Evolutionary conservation across 92 coral and sea anemone species (phyloP), one percentile per base, ranked within the genome.

Genomic region (Siderastrea siderea): DNA sequence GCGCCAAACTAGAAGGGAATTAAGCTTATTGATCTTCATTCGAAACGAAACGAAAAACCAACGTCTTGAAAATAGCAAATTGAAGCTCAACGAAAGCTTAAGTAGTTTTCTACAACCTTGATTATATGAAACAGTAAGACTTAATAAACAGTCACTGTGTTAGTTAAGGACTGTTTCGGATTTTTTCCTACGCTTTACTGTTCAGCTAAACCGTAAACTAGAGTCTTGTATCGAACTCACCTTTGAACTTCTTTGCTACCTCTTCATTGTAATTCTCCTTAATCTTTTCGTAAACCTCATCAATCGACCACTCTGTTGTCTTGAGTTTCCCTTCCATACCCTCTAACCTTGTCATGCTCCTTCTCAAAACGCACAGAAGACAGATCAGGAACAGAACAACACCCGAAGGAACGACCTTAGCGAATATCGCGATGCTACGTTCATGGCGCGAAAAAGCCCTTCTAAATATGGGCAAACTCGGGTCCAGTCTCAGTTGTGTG

Each of bases 391-490:
- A n/a, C n/a, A n/a, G n/a, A n/a, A n/a, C n/a, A n/a, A n/a, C n/a
- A n/a, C n/a, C n/a, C n/a, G n/a, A n/a, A n/a, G n/a, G n/a, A n/a
- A n/a, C n/a, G n/a, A n/a, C n/a, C n/a, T n/a, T n/a, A n/a, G n/a
- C n/a, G n/a, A n/a, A n/a, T n/a, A n/a, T n/a, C n/a, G n/a, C n/a
- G n/a, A n/a, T n/a, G n/a, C n/a, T n/a, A n/a, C n/a, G n/a, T n/a
- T n/a, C n/a, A n/a, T n/a, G n/a, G n/a, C n/a, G n/a, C n/a, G n/a
- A n/a, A n/a, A n/a, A n/a, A n/a, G n/a, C n/a, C n/a, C n/a, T 68
- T 64, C 78, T 44, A 63, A 63, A 63, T 63, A 63, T 63, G 68
- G 68, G 17, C 38, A 63, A 67, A 12, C 3, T 67, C 48, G 71
- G 5, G 71, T 43, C 47, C 71, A 43, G 48, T 67, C 71, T 67